Evolutionary conservation across 1,140 invertebrate genomes (phyloP).

Genomic region (Pygmarrhopalites habei): DNA sequence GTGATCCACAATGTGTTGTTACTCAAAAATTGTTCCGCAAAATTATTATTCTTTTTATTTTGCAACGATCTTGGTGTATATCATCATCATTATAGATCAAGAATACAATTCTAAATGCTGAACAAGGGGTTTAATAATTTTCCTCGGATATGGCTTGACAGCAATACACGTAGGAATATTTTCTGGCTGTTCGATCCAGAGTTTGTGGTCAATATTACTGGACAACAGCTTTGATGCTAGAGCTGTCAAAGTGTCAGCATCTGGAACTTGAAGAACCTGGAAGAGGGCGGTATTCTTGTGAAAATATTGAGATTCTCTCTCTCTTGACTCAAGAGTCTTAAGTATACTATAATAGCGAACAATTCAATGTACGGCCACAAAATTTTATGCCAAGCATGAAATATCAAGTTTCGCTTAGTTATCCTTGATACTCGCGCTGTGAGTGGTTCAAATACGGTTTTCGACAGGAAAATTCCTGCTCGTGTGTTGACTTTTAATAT

Average conservation of each 20-base stretch:
- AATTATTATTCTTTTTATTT: not conserved
- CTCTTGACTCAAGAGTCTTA: too few relatives aligned
- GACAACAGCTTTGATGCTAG: slow-evolving; percentile 61
- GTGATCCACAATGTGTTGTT: not conserved
- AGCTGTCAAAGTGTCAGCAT: slow-evolving; percentile 64
- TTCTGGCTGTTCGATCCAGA: slow-evolving; percentile 98
- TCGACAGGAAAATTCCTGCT: too few relatives aligned
- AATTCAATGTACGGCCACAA: too few relatives aligned
- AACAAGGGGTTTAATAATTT: slow-evolving; percentile 73
- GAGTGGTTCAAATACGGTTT: too few relatives aligned
- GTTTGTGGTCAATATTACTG: slow-evolving; percentile 72
- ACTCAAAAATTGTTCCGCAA: not conserved
- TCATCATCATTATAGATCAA: slow-evolving; percentile 6
- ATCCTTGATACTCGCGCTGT: too few relatives aligned
- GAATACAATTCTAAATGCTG: slow-evolving; percentile 81
- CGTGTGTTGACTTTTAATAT: too few relatives aligned
- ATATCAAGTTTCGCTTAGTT: too few relatives aligned
- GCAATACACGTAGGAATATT: slow-evolving; percentile 91
- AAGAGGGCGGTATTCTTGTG: too few relatives aligned
- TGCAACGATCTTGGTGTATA: not conserved
- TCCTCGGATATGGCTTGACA: slow-evolving; percentile 83
- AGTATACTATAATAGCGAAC: too few relatives aligned
- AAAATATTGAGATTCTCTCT: too few relatives aligned
- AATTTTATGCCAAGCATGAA: too few relatives aligned
- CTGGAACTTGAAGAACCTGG: slow-evolving; percentile 56